These are phyloP conservation scores for Kryptolebias ocellatus DNA, from an alignment of 2,797 vertebrate genomes.

Conservation along the genomic window DNA sequence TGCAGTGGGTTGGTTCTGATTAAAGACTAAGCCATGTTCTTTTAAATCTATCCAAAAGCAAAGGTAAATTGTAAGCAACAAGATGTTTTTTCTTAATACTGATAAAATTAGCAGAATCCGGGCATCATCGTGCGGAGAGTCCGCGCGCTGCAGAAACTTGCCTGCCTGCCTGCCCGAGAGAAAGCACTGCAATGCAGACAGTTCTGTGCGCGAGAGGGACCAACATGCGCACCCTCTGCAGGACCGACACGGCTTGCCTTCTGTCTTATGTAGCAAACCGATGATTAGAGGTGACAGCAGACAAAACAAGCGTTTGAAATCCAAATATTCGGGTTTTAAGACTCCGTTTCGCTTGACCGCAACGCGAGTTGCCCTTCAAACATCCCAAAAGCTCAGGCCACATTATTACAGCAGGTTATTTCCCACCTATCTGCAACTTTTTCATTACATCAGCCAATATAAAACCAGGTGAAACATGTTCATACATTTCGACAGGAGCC, in stretches of 20 bases:
- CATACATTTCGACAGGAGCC: slow-evolving; percentile 23
- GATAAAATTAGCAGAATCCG: background rate
- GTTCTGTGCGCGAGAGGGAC: slow-evolving; percentile 50
- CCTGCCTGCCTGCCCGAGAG: slow-evolving; percentile 56
- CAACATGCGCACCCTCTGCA: slow-evolving; percentile 64
- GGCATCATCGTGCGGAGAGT: background rate
- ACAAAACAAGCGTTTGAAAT: slow-evolving; percentile 3
- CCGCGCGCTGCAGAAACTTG: slow-evolving; percentile 76
- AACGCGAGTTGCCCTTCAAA: slow-evolving; percentile 65
- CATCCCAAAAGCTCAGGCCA: slow-evolving; percentile 42
- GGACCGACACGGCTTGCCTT: slow-evolving; percentile 49
- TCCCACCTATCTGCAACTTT: slow-evolving; percentile 54
- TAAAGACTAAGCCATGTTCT: slow-evolving; percentile 29
- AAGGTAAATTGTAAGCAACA: slow-evolving; percentile 5
- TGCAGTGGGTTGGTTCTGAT: slow-evolving; percentile 82
- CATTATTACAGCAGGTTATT: slow-evolving; percentile 35
- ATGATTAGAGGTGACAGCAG: slow-evolving; percentile 6
- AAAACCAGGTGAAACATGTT: slow-evolving; percentile 26
- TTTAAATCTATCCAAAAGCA: slow-evolving; percentile 9
- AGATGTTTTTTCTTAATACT: background rate
- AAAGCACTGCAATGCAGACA: slow-evolving; percentile 87
- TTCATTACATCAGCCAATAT: slow-evolving; percentile 22
- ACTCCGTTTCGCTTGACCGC: slow-evolving; percentile 10
- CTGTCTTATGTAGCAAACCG: slow-evolving; percentile 2
- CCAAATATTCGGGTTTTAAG: slow-evolving; percentile 2